These are phyloP conservation scores for Eupleurogrammus muticus DNA, from an alignment of 2,797 vertebrate species.

Conservation along the genomic window DNA sequence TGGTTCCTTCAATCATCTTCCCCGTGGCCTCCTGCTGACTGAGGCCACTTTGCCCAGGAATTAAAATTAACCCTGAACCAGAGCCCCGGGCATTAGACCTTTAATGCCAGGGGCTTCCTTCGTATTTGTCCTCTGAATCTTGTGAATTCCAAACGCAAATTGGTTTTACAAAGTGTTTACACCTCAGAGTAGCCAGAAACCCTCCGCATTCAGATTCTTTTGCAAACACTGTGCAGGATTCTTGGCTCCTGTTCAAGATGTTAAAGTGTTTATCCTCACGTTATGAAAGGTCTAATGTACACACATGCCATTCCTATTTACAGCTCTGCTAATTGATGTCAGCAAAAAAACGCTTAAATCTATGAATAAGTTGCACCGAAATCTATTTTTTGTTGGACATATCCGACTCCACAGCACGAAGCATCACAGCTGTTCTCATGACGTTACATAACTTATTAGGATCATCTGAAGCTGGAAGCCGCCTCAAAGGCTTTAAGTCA, in stretches of 20 bases:
- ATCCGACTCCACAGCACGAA: background rate
- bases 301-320: conserved; percentile 34
- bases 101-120: background rate
- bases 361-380: background rate
- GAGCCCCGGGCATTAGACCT: conserved; percentile 23
- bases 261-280: conserved; percentile 64
- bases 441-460: conserved; percentile 46
- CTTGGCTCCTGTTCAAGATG: conserved; percentile 37
- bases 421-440: background rate
- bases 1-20: conserved; percentile 72
- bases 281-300: conserved; percentile 22
- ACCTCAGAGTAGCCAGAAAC: background rate
- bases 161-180: background rate
- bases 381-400: background rate
- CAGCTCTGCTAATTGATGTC: conserved; percentile 22
- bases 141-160: conserved; percentile 6
- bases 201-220: conserved; percentile 5
- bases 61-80: conserved; percentile 55
- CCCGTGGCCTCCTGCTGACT: conserved; percentile 41
- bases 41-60: conserved; percentile 40
- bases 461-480: conserved; percentile 49
- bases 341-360: background rate
- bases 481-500: conserved; percentile 60
- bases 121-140: background rate
- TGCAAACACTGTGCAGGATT: conserved; percentile 17